These are phyloP conservation scores for Drosophila maculinotata DNA, from an alignment of 2,888 invertebrate species.

Conservation along the genomic window DNA sequence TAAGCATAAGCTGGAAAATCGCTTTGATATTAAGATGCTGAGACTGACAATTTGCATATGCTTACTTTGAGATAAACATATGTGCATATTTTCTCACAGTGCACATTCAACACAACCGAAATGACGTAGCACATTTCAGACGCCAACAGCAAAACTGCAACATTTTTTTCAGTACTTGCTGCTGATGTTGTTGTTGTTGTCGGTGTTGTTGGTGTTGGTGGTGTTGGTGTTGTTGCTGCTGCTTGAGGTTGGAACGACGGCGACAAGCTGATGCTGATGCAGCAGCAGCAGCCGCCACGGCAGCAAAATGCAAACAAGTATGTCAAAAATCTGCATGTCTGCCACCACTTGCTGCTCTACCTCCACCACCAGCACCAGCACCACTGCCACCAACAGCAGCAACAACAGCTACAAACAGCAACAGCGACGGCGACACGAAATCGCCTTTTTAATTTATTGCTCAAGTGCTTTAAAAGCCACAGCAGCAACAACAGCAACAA, in stretches of 20 bases:
- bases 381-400: too few species aligned
- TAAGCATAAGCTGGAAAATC: not conserved
- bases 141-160: constrained; percentile 32
- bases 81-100: constrained; percentile 52
- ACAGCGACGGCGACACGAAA: constrained; percentile 65
- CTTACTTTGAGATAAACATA: not conserved
- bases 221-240: constrained; percentile 27
- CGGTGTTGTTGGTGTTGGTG: constrained; percentile 24
- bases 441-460: constrained; percentile 81
- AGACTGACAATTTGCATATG: constrained; percentile 1
- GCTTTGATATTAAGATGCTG: not conserved
- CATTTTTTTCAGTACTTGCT: constrained; percentile 18
- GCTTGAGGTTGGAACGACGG: constrained; percentile 36
- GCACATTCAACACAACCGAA: constrained; percentile 50
- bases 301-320: constrained; percentile 81
- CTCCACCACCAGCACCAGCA: constrained; percentile 35
- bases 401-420: constrained; percentile 29
- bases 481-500: constrained; percentile 47
- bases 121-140: constrained; percentile 68
- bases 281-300: constrained; percentile 59
- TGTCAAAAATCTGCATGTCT: constrained; percentile 81
- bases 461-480: constrained; percentile 78
- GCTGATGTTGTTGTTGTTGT: constrained; percentile 12
- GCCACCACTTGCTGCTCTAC: constrained; percentile 74
- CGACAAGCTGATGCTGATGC: constrained; percentile 50